These are phyloP conservation scores for Drosophila truncata DNA, from an alignment of 1,140 invertebrate species.

Conservation along the genomic window DNA sequence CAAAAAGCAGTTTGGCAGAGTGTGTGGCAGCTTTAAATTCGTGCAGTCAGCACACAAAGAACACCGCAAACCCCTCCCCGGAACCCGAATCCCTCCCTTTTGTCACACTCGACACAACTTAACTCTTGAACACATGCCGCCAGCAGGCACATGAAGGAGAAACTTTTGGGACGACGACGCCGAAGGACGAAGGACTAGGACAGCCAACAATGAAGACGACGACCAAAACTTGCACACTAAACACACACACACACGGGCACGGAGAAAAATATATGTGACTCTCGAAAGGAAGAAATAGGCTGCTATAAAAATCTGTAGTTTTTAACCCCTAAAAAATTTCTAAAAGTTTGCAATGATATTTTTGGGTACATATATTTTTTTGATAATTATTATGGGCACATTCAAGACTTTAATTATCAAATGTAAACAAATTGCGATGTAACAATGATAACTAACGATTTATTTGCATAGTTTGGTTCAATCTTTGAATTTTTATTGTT, in stretches of 20 bases:
- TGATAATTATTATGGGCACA: too few species aligned
- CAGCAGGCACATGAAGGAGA: constrained; percentile 78
- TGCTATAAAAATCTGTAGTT: not conserved
- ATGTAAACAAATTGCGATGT: too few species aligned
- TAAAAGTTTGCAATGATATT: not conserved
- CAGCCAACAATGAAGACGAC: constrained; percentile 24
- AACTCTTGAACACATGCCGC: constrained; percentile 82
- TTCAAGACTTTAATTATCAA: too few species aligned
- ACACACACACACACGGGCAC: not conserved
- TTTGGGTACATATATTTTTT: too few species aligned
- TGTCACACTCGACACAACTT: constrained; percentile 74
- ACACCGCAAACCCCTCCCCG: constrained; percentile 30
- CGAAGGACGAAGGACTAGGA: constrained; percentile 36
- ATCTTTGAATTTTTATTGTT: too few species aligned
- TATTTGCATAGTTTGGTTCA: too few species aligned
- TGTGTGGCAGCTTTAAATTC: constrained; percentile 80
- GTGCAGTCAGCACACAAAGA: constrained; percentile 70
- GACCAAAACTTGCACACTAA: constrained; percentile 12
- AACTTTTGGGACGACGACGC: constrained; percentile 73
- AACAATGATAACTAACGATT: too few species aligned
- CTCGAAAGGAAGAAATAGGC: too few species aligned
- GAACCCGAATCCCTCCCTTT: not conserved
- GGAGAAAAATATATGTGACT: not conserved
- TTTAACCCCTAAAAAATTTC: not conserved
- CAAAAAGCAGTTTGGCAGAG: constrained; percentile 73